Base-by-base conservation (phyloP, 1,140 invertebrate species). In the Ceratoteleas bidentatus region DNA sequence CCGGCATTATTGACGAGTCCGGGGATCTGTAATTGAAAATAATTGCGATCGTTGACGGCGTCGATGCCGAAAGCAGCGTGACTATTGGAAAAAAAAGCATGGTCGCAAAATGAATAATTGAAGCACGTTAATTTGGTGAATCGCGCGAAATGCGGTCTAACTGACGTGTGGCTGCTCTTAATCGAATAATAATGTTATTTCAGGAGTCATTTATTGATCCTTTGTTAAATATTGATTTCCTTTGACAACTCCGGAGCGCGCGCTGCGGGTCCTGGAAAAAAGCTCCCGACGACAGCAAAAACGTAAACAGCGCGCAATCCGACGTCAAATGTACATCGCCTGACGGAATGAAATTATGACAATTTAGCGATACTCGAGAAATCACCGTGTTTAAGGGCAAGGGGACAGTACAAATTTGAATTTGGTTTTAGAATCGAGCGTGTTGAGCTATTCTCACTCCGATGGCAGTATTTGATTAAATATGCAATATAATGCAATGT, bases 131-230 rank as follows among this genome's bases (percentile, higher is more conserved):
- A 83, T 83, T 70, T 75, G 54, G 70, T 49, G 57, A 83, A 70
- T 83, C 64, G 75, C 65, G 57, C 65, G 70, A 83, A 83, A 75
- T 72, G 81, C 47, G 54, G 53, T 74, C 40, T 78, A 75, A 83
- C 70, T 83, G 81, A 79, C 81, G 54, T 78, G 75, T 73, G 69
- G 75, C 75, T 66, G 72, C 53, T 79, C 72, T 83, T 83, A 83
- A 83, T 83, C 66, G 81, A 83, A 79, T 83, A 78, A 83, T 83
- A 83, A 78, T 74, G 75, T 83, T 83, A 83, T 83, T 83, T 83
- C 75, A 78, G 70, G 81, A 83, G 81, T 74, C 70, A 75, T 79
- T 78, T 83, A 83, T 83, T 70, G 75, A 75, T 83, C 70, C 65
- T 78, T 83, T 65, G 75, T 83, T 78, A 78, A 83, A 70, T 73